Percentiles rank a stretch among this genome's conserved stretches.
These are phyloP conservation scores for Cotesia congregata DNA, from an alignment of 2,888 invertebrate species.

Conservation along the genomic window DNA sequence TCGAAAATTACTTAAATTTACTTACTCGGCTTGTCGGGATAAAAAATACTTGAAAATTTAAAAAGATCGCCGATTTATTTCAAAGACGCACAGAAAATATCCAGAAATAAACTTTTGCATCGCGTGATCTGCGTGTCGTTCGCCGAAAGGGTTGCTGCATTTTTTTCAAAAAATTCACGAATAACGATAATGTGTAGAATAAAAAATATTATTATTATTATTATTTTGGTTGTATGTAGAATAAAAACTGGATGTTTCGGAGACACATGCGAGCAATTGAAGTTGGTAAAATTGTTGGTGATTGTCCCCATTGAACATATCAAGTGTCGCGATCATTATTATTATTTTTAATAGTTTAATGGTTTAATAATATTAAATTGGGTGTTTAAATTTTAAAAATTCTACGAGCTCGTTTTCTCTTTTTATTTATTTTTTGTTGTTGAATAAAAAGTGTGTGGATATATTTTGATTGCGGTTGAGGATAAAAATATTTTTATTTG, in stretches of 20 bases:
- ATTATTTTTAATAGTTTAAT: neutral
- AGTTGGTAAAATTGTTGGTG: neutral
- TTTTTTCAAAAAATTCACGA: neutral
- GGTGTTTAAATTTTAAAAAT: neutral
- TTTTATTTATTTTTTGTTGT: neutral
- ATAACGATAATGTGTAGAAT: slow-evolving; percentile 15
- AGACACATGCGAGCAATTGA: neutral
- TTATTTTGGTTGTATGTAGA: neutral
- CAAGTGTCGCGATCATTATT: neutral
- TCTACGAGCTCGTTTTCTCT: neutral
- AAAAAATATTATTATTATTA: neutral
- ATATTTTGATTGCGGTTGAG: neutral
- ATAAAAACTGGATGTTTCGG: neutral
- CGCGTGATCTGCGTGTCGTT: slow-evolving; percentile 45
- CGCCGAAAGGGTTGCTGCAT: slow-evolving; percentile 14
- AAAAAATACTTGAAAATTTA: neutral
- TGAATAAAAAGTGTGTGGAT: neutral
- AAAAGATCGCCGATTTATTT: neutral
- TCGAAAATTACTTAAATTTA: neutral
- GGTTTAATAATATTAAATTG: neutral
- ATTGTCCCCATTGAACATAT: neutral
- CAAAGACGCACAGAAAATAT: neutral
- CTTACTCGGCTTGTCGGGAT: neutral
- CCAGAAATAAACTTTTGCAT: slow-evolving; percentile 13
- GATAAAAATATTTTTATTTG: neutral